A percentile compares a stretch with the other conserved stretches of the same genome.
Evolutionary conservation across 2,888 invertebrate species (phyloP).

Genomic region (Resseliella maxima): DNA sequence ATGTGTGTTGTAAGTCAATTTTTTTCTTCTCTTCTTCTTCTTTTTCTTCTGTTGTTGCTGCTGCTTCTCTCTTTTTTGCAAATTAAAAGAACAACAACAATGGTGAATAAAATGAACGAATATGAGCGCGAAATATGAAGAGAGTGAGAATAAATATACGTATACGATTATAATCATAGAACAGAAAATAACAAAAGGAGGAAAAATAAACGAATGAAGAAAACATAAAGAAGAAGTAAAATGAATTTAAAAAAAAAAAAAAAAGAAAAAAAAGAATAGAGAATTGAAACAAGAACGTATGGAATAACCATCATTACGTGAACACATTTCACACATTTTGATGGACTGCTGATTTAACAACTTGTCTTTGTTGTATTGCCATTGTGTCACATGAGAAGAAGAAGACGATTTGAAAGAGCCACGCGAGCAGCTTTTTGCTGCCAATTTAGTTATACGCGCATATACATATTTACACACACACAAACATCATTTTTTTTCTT

Average conservation of each 20-base stretch:
- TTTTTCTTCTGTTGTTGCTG: too few relatives aligned
- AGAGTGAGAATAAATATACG: neutral
- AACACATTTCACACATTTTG: neutral
- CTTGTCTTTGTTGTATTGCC: neutral
- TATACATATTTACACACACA: too few relatives aligned
- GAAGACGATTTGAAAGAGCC: neutral
- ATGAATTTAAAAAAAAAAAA: neutral
- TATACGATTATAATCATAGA: neutral
- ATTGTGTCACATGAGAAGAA: neutral
- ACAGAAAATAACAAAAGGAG: neutral
- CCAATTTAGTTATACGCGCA: too few relatives aligned
- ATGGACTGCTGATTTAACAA: constrained; percentile 12
- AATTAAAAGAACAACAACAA: neutral
- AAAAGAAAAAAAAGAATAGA: neutral
- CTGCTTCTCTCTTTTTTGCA: too few relatives aligned
- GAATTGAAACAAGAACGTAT: neutral
- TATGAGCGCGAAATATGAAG: neutral
- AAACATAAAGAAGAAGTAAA: neutral
- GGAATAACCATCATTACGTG: constrained; percentile 29
- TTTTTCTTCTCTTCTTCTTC: neutral
- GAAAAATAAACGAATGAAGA: neutral
- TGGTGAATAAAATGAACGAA: neutral
- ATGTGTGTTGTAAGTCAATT: constrained; percentile 35
- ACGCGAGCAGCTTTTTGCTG: neutral
- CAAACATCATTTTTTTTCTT: too few relatives aligned